Conservation (phyloP, 2,888 invertebrate species). For the Xestobium rufovillosum region DNA sequence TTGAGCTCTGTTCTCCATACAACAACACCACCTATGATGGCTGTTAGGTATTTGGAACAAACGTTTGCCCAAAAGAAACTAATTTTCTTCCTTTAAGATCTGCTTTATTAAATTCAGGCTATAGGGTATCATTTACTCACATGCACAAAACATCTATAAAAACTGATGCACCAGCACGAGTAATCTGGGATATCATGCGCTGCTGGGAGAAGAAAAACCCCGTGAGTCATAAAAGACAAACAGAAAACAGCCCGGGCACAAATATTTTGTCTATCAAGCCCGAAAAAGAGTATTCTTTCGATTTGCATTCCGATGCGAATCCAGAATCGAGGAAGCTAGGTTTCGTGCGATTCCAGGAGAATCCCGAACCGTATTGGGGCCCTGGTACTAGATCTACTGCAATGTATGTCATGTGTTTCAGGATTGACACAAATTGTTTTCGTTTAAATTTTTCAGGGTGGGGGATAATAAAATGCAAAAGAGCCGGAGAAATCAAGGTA, state of each 20-base stretch:
- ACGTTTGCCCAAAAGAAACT: conserved; percentile 4
- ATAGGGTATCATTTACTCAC: conserved; percentile 88
- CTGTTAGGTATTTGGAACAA: conserved; percentile 51
- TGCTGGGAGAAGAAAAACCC: conserved; percentile 69
- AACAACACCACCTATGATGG: conserved; percentile 61
- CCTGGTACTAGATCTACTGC: conserved; percentile 76
- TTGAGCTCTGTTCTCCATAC: conserved; percentile 66
- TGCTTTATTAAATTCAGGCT: conserved; percentile 82
- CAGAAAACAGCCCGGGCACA: conserved; percentile 45
- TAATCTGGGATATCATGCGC: conserved; percentile 90
- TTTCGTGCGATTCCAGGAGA: conserved; percentile 73
- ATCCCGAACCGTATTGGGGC: conserved; percentile 86
- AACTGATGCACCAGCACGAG: conserved; percentile 77
- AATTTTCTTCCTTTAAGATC: conserved; percentile 57
- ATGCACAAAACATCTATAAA: conserved; percentile 82
- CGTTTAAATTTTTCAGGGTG: conserved; percentile 42
- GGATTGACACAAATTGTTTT: not conserved
- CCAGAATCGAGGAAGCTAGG: conserved; percentile 68
- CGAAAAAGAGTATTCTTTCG: conserved; percentile 45
- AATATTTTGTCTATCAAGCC: conserved; percentile 52
- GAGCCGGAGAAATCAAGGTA: conserved; percentile 60
- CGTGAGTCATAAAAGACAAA: conserved; percentile 52
- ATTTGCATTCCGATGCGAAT: conserved; percentile 63
- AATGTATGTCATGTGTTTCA: conserved; percentile 50
- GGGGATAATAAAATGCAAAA: conserved; percentile 55